These are phyloP conservation scores for Helicoverpa zea DNA, from an alignment of 1,140 invertebrate genomes.

Conservation along the genomic window DNA sequence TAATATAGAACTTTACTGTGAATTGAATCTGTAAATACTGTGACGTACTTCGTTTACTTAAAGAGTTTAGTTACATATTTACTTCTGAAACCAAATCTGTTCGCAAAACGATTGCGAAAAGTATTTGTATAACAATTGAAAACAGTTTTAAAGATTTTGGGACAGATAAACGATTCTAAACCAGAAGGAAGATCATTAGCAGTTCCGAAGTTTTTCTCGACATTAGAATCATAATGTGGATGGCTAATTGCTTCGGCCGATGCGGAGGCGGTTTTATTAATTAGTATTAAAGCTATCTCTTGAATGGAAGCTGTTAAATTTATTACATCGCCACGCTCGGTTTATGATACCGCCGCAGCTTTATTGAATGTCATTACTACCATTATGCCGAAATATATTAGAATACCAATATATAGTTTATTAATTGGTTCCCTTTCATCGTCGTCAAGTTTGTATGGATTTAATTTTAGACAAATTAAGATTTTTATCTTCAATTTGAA, in stretches of 20 bases:
- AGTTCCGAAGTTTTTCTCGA: background rate
- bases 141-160: background rate
- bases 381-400: conserved; percentile 53
- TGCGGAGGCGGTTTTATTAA: conserved; percentile 40
- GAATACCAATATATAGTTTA: conserved; percentile 38
- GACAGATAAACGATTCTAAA: conserved; percentile 4
- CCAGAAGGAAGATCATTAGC: background rate
- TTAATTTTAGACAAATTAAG: too few species aligned
- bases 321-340: conserved; percentile 57
- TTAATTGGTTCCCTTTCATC: conserved; percentile 40
- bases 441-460: background rate
- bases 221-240: conserved; percentile 18
- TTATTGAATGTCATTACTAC: conserved; percentile 60
- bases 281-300: conserved; percentile 36
- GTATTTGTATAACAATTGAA: conserved; percentile 5
- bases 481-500: background rate
- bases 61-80: background rate
- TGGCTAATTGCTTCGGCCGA: background rate
- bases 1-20: background rate
- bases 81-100: conserved; percentile 1
- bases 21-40: background rate
- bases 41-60: background rate
- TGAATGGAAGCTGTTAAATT: conserved; percentile 65
- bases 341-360: conserved; percentile 56
- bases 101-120: background rate